A percentile compares a stretch with the other conserved stretches of the same genome.
These are phyloP conservation scores for Actinernus sp. DNA, from an alignment of 92 coral and sea anemone genomes.

Conservation along the genomic window DNA sequence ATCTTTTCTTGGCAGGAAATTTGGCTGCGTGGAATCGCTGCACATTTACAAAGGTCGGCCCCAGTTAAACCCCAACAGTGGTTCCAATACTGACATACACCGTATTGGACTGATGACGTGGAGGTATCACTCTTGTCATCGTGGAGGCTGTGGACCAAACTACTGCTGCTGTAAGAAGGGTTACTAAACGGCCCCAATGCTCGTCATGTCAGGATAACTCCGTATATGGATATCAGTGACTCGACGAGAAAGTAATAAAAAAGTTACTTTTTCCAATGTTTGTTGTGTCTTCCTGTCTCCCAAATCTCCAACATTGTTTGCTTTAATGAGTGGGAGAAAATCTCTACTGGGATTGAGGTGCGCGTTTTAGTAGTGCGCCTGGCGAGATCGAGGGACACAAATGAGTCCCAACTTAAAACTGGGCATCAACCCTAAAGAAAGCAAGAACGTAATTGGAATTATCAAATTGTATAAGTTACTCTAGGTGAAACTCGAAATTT, in stretches of 20 bases:
- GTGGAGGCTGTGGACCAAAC: conserved; percentile 52
- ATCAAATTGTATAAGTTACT: too few species aligned
- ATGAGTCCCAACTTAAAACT: too few species aligned
- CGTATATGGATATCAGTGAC: too few species aligned
- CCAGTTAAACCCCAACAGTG: conserved; percentile 19
- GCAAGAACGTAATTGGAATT: too few species aligned
- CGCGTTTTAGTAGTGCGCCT: too few species aligned
- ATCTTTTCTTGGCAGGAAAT: not conserved
- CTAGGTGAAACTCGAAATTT: too few species aligned
- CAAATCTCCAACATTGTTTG: too few species aligned
- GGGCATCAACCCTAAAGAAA: too few species aligned
- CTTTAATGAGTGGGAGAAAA: too few species aligned
- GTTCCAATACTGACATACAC: conserved; percentile 34
- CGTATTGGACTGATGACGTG: conserved; percentile 42
- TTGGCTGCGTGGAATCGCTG: conserved; percentile 46
- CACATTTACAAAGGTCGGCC: conserved; percentile 57
- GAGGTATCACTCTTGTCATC: conserved; percentile 38
- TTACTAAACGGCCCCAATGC: not conserved
- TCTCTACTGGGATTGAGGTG: too few species aligned
- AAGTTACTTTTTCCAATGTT: not conserved
- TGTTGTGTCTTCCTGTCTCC: not conserved
- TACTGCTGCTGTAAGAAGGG: conserved; percentile 32
- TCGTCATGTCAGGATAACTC: too few species aligned
- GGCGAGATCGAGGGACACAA: too few species aligned
- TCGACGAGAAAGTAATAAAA: not conserved